Percentiles rank a stretch among this genome's conserved stretches.
phyloP scores from a whole-genome alignment of 2,888 invertebrate genomes.

The Parnassius smintheus region DNA sequence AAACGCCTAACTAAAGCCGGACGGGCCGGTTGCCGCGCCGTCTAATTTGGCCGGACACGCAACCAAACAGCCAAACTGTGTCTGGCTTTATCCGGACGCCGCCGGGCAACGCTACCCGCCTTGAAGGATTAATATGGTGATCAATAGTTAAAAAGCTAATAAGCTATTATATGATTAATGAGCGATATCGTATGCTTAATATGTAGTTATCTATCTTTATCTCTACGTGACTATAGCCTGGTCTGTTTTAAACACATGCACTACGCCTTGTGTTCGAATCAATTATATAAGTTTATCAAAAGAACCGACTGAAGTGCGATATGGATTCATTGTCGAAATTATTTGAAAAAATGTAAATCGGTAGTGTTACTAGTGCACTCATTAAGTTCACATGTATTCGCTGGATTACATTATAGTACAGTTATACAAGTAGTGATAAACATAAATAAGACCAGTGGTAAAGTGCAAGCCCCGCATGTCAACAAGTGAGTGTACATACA shows the following conservation, averaged over 20 bases:
- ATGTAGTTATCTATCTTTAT: constrained; percentile 34
- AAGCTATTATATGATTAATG: not conserved
- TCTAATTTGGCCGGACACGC: too few species aligned
- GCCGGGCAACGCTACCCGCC: too few species aligned
- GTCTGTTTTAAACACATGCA: constrained; percentile 2
- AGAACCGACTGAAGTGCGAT: not conserved
- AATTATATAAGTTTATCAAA: constrained; percentile 9
- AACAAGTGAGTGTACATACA: constrained; percentile 10
- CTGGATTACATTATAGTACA: not conserved
- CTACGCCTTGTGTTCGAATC: constrained; percentile 11
- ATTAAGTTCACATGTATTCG: constrained; percentile 1
- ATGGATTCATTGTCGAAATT: not conserved
- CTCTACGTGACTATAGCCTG: constrained; percentile 34
- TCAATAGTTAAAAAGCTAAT: not conserved
- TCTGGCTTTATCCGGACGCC: too few species aligned
- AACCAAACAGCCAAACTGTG: too few species aligned
- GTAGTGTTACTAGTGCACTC: constrained; percentile 1
- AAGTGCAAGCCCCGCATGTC: not conserved
- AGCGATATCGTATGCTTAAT: constrained; percentile 26
- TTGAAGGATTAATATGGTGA: not conserved
- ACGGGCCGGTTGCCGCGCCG: too few species aligned
- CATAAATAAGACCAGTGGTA: too few species aligned
- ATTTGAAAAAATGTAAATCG: not conserved
- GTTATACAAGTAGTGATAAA: not conserved
- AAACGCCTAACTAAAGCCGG: too few species aligned